Conservation (phyloP, 2,888 invertebrate species). For the Caenorhabditis panamensis region DNA sequence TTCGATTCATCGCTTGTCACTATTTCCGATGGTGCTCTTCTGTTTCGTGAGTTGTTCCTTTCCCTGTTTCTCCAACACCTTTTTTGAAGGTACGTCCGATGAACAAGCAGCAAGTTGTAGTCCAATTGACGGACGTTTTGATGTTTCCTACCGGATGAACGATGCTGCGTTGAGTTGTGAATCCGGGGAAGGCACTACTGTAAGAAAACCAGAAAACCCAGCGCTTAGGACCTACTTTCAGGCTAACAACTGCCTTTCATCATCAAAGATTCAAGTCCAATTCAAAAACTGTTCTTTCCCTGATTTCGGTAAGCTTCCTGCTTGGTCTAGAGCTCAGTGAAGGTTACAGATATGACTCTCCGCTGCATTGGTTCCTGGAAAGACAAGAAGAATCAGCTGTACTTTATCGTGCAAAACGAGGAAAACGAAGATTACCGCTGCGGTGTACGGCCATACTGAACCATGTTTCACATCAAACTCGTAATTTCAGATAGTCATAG, state of each 20-base stretch:
- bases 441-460: constrained; percentile 51
- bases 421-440: constrained; percentile 75
- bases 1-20: constrained; percentile 67
- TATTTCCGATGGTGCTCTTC: constrained; percentile 67
- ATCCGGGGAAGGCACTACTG: constrained; percentile 62
- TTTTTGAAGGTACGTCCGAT: constrained; percentile 54
- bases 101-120: constrained; percentile 65
- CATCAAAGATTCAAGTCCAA: constrained; percentile 58
- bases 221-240: constrained; percentile 53
- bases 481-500: constrained; percentile 28
- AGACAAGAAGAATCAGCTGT: constrained; percentile 50
- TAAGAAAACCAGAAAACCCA: constrained; percentile 17
- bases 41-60: constrained; percentile 72
- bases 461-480: background rate
- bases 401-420: constrained; percentile 67
- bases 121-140: constrained; percentile 70
- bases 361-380: constrained; percentile 70
- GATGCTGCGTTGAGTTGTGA: constrained; percentile 66
- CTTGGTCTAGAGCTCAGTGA: no score
- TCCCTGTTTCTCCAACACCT: no score
- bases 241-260: constrained; percentile 69
- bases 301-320: constrained; percentile 70
- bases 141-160: constrained; percentile 67
- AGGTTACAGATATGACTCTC: constrained; percentile 65
- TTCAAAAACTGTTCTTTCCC: constrained; percentile 75